phyloP scores from a whole-genome alignment of 2,113 vertebrate genomes.

The Eonycteris spelaea region DNA sequence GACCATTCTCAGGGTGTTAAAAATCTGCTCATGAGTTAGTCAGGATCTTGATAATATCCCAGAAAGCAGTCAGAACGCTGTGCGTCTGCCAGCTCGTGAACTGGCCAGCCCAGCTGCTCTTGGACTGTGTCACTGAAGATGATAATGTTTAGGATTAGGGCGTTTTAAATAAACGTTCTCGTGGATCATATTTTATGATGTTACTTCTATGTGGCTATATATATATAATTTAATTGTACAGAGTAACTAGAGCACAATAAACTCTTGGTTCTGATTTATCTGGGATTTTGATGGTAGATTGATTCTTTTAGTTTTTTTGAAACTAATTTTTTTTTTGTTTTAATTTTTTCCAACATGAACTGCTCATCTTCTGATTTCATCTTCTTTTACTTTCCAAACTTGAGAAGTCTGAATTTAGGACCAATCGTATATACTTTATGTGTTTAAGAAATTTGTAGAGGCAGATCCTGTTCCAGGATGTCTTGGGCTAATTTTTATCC shows the following conservation, averaged over 20 bases:
- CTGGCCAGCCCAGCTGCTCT: slow-evolving; percentile 65
- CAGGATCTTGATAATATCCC: slow-evolving; percentile 70
- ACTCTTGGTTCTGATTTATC: slow-evolving; percentile 43
- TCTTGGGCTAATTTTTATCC: slow-evolving; percentile 11
- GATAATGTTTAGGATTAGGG: slow-evolving; percentile 66
- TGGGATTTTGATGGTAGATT: slow-evolving; percentile 37
- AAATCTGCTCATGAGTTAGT: slow-evolving; percentile 69
- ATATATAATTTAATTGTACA: slow-evolving; percentile 30
- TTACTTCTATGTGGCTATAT: background rate
- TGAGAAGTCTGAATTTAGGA: slow-evolving; percentile 10
- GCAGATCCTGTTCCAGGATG: background rate
- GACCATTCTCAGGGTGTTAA: slow-evolving; percentile 70
- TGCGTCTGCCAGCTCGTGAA: slow-evolving; percentile 50
- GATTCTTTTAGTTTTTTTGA: slow-evolving; percentile 37
- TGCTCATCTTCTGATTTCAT: background rate
- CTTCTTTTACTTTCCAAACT: slow-evolving; percentile 28
- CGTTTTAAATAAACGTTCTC: slow-evolving; percentile 66
- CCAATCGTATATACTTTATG: background rate
- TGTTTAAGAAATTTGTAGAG: background rate
- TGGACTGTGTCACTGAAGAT: slow-evolving; percentile 69
- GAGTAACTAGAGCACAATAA: slow-evolving; percentile 37
- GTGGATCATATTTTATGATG: slow-evolving; percentile 39
- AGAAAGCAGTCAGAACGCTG: slow-evolving; percentile 71
- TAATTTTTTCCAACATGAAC: slow-evolving; percentile 29
- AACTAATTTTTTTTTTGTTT: background rate